Base-by-base conservation (phyloP, 2,888 invertebrate genomes). In the Acronicta aceris region DNA sequence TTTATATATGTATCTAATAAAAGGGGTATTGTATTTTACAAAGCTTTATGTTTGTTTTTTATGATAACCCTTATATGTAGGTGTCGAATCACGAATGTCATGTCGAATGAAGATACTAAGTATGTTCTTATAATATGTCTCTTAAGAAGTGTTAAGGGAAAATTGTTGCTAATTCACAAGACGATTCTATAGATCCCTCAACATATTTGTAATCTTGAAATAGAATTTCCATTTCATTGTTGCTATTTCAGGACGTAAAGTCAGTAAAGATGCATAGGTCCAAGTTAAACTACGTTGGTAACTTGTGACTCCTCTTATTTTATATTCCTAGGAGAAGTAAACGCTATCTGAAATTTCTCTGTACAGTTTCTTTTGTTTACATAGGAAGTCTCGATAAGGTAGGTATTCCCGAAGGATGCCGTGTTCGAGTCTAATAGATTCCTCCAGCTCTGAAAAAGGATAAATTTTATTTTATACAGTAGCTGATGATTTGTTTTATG, bases 371-470 rank as follows among this genome's bases (percentile, higher is more conserved):
- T 59, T 61, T 65, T 73, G 51, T 71, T 63, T 59, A 57, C 51
- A 60, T 48, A 59, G 49, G 59, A 73, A 65, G 54, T 59, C 65
- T 46, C 61, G 54, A 38, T 51, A 50, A 59, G 53, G 38, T n/a
- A n/a, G 38, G 50, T 49, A 60, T 52, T 51, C 75, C 52, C 74
- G 10, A 45, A 58, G 55, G 46, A 59, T 57, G 64, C n/a, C 21
- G 47, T 61, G 65, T 33, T 65, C 52, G 61, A 56, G 49, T 70
- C 48, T 64, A 61, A 60, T 59, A 74, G 51, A 72, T 62, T 59
- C 41, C 36, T 33, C 38, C 13, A 56, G 59, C 53, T 43, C 27
- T 38, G 25, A 17, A 60, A 53, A 58, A 43, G 33, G 52, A 49
- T 58, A 48, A 47, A n/a, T 63, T 57, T 59, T 59, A 48, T 56